Base-by-base conservation (phyloP, 2,113 vertebrate genomes). In the Mastomys coucha region DNA sequence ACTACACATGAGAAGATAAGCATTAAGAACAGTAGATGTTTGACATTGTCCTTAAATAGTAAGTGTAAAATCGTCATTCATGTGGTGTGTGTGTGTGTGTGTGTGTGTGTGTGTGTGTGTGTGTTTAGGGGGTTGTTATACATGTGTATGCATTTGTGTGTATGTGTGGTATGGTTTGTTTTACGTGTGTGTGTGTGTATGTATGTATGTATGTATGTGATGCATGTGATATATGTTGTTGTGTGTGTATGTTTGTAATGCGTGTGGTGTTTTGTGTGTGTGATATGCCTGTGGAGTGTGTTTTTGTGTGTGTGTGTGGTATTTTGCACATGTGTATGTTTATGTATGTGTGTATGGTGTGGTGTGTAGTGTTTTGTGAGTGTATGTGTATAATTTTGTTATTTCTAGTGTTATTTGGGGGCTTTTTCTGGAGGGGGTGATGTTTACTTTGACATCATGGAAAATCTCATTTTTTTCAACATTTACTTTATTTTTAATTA, bases 381-480 rank as follows among this genome's bases (percentile, higher is more conserved):
- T 77, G 42, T 75, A 39, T 39, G n/a, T 36, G 3, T 80, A 45
- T 11, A 36, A 80, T 80, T 69, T 51, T 87, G 65, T 36, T 76
- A 45, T 92, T 58, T 49, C 77, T 20, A 75, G 8, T 13, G 36
- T 6, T 63, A 65, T 63, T 69, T 42, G 2, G 28, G 20, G 4
- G 4, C 49, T 84, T 6, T 94, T 63, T 80, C 58, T 93, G 8
- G 5, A 89, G 92, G 77, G 8, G 5, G 2, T 33, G 26, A 5
- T 78, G 7, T 42, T 22, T 94, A 31, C 51, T 45, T 49, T 93
- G 20, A 63, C 28, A 92, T 6, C 42, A 91, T 16, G 89, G 45
- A 17, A 97, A 88, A 76, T 89, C 26, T 75, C 39, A 33, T 58
- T 58, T 58, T 82, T n/a, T 82, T 82, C 77, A 80, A 82, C 5